These are phyloP conservation scores for Chrysodeixis includens DNA, from an alignment of 2,888 invertebrate genomes.

Conservation along the genomic window DNA sequence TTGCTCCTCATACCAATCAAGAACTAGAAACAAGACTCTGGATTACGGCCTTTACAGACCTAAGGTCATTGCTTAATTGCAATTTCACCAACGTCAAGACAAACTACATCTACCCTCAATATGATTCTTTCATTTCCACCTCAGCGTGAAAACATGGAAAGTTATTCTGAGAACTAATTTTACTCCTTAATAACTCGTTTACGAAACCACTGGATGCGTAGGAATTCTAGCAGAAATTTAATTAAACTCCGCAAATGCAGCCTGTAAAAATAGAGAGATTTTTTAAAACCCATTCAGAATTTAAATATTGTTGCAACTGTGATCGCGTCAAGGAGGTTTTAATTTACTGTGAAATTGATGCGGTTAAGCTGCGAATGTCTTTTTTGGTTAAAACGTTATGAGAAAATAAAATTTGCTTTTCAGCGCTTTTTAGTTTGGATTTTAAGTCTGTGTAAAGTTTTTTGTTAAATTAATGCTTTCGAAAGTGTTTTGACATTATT, in stretches of 20 bases:
- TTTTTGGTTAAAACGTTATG: not conserved
- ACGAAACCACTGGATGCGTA: slow-evolving; percentile 22
- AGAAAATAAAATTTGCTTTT: too few relatives aligned
- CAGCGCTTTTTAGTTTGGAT: not conserved
- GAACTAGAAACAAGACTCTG: too few relatives aligned
- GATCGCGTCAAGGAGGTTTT: slow-evolving; percentile 14
- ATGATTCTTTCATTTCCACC: slow-evolving; percentile 19
- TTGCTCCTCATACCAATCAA: too few relatives aligned
- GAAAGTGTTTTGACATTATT: not conserved
- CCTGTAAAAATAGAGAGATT: slow-evolving; percentile 38
- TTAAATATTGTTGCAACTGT: slow-evolving; percentile 29
- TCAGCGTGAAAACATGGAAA: slow-evolving; percentile 5
- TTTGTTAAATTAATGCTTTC: not conserved
- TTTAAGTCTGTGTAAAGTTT: not conserved
- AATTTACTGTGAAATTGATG: slow-evolving; percentile 19
- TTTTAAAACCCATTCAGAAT: slow-evolving; percentile 22
- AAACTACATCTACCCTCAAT: not conserved
- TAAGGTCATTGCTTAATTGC: not conserved
- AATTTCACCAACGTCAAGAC: not conserved
- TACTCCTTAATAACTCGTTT: slow-evolving; percentile 29
- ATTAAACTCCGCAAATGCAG: slow-evolving; percentile 34
- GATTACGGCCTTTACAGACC: too few relatives aligned
- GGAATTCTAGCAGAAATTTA: slow-evolving; percentile 41
- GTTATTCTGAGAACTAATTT: slow-evolving; percentile 18
- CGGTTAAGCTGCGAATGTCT: slow-evolving; percentile 4